Conservation (phyloP, 1,140 invertebrate species). For the Brevipalpus yothersi region DNA sequence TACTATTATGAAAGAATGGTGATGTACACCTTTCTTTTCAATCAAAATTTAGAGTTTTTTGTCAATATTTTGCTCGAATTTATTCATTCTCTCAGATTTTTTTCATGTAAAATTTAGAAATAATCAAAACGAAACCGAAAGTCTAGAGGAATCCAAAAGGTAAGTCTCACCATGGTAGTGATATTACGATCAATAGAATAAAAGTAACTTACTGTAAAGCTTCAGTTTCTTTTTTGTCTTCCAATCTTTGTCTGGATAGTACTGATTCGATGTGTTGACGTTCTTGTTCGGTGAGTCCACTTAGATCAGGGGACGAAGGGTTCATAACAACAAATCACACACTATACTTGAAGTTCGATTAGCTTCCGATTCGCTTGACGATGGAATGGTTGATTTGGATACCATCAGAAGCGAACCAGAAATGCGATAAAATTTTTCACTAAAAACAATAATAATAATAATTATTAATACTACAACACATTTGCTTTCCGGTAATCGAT, state of each 20-base stretch:
- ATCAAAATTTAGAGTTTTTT: not conserved
- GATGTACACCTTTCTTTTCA: too few relatives aligned
- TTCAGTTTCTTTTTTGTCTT: conserved; percentile 82
- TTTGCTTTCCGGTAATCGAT: too few relatives aligned
- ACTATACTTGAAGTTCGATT: too few relatives aligned
- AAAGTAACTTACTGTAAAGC: conserved; percentile 60
- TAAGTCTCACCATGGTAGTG: not conserved
- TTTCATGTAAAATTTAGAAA: not conserved
- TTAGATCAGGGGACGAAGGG: conserved; percentile 53
- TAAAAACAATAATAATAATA: too few relatives aligned
- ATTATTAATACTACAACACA: too few relatives aligned
- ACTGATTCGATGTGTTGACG: conserved; percentile 88
- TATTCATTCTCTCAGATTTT: not conserved
- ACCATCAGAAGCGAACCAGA: too few relatives aligned
- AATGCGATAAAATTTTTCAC: too few relatives aligned
- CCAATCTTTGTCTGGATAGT: conserved; percentile 79
- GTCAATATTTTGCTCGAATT: not conserved
- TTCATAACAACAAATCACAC: not conserved
- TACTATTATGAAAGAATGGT: too few relatives aligned
- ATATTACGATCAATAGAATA: not conserved
- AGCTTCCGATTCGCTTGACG: too few relatives aligned
- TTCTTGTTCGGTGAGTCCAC: conserved; percentile 89
- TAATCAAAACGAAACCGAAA: not conserved
- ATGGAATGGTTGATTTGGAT: too few relatives aligned
- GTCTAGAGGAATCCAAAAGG: not conserved